Percentiles rank a stretch among this genome's conserved stretches.
These are phyloP conservation scores for Clarias laeviceps DNA, from an alignment of 2,797 vertebrate species.

Conservation along the genomic window DNA sequence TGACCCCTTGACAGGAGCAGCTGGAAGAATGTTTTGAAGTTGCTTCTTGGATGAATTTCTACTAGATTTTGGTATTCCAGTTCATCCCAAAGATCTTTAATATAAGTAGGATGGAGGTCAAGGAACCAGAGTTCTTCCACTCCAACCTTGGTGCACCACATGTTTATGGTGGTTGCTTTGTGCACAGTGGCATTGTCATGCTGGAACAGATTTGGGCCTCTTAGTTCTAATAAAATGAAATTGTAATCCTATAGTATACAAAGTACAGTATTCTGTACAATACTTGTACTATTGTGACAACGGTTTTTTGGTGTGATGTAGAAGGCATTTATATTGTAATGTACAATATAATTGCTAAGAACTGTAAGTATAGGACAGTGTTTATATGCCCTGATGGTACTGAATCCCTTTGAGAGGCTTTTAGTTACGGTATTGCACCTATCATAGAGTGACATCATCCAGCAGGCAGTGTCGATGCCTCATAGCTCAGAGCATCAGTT, in stretches of 20 bases:
- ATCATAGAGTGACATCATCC: neutral
- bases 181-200: neutral
- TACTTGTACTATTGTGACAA: neutral
- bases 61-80: neutral
- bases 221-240: neutral
- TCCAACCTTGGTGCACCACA: neutral
- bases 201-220: neutral
- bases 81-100: neutral
- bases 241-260: neutral
- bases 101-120: neutral
- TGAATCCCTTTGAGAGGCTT: neutral
- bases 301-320: neutral
- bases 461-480: neutral
- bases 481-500: neutral
- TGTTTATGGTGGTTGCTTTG: neutral
- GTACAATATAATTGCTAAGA: neutral
- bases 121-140: neutral
- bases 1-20: no score
- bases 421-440: neutral
- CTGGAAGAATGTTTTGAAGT: no score
- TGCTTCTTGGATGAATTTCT: no score
- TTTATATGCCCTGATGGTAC: neutral
- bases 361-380: neutral
- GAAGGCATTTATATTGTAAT: neutral
- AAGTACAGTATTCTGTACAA: neutral